Evolutionary conservation across 2,888 invertebrate genomes (phyloP), one percentile per base, ranked within the genome.

Genomic region (Pseudococcus jackbeardsleyi): DNA sequence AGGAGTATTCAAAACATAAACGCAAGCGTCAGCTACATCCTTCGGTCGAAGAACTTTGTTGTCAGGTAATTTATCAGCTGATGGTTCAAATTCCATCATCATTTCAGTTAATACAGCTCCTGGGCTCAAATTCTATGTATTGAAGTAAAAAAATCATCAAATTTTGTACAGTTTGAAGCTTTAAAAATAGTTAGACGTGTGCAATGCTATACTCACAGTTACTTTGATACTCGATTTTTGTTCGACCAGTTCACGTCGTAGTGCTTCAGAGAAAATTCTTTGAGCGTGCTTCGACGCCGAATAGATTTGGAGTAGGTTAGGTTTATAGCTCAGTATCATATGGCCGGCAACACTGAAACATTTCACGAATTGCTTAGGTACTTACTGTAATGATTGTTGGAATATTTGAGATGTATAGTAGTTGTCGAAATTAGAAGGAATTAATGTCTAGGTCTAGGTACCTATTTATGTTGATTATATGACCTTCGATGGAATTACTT

Each of bases 1-100:
- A 3, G 95, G 94, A 0, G 94, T 94, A 7, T 94, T 92, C 17
- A 95, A 91, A 0, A 93, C 93, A 90, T 94, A 95, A 15, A 93
- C 89, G 0, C 94, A 93, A 1, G 94, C 93, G 89, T 94, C 93
- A 0, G 94, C 94, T 8, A 95, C 92, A 90, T 95, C 95, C 72
- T 92, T 91, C 0, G 94, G 91, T 84, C 93, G 91, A 7, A 94
- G 92, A 86, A 91, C 91, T 79, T 79, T 79, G 0, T 3, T 33
- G 7, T n/a, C 12, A 7, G 42, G 79, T 15, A 26, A 72, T 72
- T 9, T 11, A 9, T 68, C 93, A 92, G 42, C 15, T 54, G 50
- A 12, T 50, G 39, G n/a, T 12, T 79, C 39, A 54, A 17, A 33
- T 8, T 11, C n/a, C 0, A 11, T 5, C 17, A 59, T 12, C 79